Conservation (phyloP, 2,797 vertebrate species). For the Potorous gilbertii region DNA sequence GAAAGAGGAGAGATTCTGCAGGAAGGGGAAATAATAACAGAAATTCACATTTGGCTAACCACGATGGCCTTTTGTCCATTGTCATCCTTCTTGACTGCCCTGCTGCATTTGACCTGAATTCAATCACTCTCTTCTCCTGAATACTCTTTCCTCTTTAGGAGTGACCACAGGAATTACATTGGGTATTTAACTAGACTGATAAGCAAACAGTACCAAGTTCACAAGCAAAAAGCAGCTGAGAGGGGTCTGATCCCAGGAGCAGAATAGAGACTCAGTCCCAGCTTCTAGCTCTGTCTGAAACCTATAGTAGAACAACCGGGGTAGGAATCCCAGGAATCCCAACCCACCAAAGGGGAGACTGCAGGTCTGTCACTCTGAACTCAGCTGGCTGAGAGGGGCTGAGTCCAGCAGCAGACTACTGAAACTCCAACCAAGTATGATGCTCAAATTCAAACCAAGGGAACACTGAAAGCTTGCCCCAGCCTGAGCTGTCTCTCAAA, state of each 20-base stretch:
- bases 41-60: neutral
- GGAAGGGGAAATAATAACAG: neutral
- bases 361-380: neutral
- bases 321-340: neutral
- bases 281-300: neutral
- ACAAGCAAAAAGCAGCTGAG: neutral
- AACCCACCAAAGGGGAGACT: neutral
- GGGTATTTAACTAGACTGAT: neutral
- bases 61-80: neutral
- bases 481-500: neutral
- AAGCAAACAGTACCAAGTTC: neutral
- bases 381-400: neutral
- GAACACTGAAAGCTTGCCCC: neutral
- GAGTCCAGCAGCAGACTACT: neutral
- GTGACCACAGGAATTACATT: neutral
- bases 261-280: neutral
- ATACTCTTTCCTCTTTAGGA: neutral
- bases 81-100: neutral
- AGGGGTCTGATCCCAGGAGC: neutral
- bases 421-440: neutral
- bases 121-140: neutral
- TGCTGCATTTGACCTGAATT: neutral
- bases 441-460: neutral
- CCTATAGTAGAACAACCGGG: neutral
- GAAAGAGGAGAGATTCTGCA: neutral